Percentiles rank a stretch among this genome's conserved stretches.
Conservation (phyloP, 1,140 invertebrate species). For the Pteromalus puparum region DNA sequence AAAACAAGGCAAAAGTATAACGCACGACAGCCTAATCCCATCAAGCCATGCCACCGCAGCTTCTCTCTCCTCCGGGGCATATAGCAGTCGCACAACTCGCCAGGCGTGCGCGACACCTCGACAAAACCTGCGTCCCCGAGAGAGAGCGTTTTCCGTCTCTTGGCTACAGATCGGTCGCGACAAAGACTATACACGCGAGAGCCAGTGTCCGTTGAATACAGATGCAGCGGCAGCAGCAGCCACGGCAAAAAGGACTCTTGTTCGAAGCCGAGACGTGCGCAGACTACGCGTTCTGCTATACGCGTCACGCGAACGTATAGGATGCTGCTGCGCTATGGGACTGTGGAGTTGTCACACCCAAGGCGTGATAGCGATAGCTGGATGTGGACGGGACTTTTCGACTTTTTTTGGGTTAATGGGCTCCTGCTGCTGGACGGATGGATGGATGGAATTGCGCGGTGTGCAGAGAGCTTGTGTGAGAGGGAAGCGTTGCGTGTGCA, state of each 20-base stretch:
- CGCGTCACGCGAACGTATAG: not conserved
- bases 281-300: not conserved
- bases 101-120: not conserved
- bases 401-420: no score
- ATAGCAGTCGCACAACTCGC: not conserved
- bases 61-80: not conserved
- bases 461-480: no score
- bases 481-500: no score
- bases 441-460: no score
- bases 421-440: no score
- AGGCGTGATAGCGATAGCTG: no score
- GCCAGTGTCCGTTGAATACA: constrained; percentile 35
- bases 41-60: not conserved
- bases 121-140: constrained; percentile 1
- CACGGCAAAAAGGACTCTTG: not conserved
- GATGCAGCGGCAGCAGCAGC: not conserved
- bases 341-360: not conserved
- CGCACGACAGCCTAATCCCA: constrained; percentile 12
- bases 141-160: not conserved
- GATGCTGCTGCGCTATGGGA: not conserved
- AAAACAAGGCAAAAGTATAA: constrained; percentile 7
- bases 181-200: constrained; percentile 11
- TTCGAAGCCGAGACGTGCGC: constrained; percentile 19
- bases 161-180: not conserved
- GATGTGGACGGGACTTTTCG: no score